Evolutionary conservation across 2,797 vertebrate species (phyloP), one percentile per base, ranked within the genome.

Genomic region (Sebastes diploproa): DNA sequence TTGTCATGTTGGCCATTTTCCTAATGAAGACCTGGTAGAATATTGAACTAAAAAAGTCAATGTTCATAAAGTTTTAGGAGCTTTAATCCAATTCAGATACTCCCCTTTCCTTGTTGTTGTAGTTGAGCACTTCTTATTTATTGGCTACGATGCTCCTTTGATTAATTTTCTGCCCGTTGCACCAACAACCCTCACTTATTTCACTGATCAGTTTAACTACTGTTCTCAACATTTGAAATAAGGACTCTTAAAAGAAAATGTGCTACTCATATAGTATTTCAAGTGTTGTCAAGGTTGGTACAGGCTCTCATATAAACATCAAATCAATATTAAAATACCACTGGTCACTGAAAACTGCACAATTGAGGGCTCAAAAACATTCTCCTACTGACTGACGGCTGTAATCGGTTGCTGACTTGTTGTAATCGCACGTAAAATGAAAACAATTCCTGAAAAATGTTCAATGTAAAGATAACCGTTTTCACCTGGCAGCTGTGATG

Each of bases 361-460:
- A 69, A 11, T 0, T 61, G 0, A 60, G n/a, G 6, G 11, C 27
- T 5, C 4, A 10, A 22, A 16, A 20, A 14, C 7, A 1, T 29
- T 54, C 7, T 36, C 6, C 22, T 8, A 4, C 30, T 36, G 6
- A 27, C 22, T 52, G 50, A 42, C n/a, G 5, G 38, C 73, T 46
- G 36, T 54, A 6, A 64, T 71, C 6, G 9, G 54, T n/a, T 71
- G 54, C 34, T 71, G 69, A 58, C 68, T 50, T 7, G 22, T 22
- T 56, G 10, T 16, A 6, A n/a, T 18, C n/a, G 32, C 56, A n/a
- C 1, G 4, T 42, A 1, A 74, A 23, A 69, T 55, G 3, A 29
- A 34, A 65, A 66, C 32, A 60, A 7, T 55, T 55, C 25, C 36
- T 55, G 38, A 78, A 55, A 68, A 56, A 75, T n/a, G 18, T 32